Evolutionary conservation across 2,113 vertebrate genomes (phyloP).

Genomic region (Hystrix brachyura): DNA sequence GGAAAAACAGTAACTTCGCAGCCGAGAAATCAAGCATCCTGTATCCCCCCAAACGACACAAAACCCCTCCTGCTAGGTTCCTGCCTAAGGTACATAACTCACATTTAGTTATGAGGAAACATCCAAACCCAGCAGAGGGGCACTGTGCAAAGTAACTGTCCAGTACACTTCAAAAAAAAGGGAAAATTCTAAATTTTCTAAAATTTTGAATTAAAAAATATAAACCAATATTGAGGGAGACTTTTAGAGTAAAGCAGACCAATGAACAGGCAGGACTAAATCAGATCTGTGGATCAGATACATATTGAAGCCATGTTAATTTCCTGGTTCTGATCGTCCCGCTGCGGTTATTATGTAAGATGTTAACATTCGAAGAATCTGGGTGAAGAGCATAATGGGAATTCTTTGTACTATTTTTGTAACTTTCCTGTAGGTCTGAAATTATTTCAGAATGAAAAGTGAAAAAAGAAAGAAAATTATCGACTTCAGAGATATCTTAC

Average conservation of each 20-base stretch:
- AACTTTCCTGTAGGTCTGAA: conserved; percentile 67
- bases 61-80: fast-evolving
- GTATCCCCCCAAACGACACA: neutral
- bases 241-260: neutral
- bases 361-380: conserved; percentile 13
- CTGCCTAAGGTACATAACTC: neutral
- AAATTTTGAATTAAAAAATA: neutral
- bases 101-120: neutral
- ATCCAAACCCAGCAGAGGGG: neutral
- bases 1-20: neutral
- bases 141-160: neutral
- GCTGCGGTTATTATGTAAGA: conserved; percentile 6
- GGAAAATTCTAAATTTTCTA: neutral
- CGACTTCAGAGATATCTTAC: neutral
- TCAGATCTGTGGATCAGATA: neutral
- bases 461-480: neutral
- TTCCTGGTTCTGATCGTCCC: neutral
- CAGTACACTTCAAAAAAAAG: neutral
- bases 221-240: neutral
- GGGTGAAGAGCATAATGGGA: conserved; percentile 54
- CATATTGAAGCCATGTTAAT: neutral
- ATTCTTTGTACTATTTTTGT: conserved; percentile 72
- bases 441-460: conserved; percentile 51
- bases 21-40: neutral
- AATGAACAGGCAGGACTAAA: neutral